phyloP scores from a whole-genome alignment of 2,113 vertebrate genomes.

The Donacobius atricapilla region DNA sequence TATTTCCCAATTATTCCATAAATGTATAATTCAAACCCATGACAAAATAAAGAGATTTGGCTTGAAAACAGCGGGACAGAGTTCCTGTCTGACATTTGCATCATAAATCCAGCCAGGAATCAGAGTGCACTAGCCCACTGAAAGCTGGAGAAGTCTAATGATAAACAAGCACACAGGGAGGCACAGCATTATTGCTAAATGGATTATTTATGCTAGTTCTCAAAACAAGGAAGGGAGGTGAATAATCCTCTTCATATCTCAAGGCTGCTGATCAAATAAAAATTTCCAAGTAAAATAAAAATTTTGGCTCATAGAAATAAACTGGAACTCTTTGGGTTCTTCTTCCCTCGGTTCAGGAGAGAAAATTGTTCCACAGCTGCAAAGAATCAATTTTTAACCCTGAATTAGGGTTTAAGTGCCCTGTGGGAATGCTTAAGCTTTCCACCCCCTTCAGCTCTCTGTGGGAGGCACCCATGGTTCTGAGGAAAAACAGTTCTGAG shows the following conservation, averaged over 20 bases:
- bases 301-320: slow-evolving; percentile 41
- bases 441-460: slow-evolving; percentile 32
- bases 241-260: slow-evolving; percentile 72
- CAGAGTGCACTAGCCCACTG: slow-evolving; percentile 38
- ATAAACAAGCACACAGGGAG: slow-evolving; percentile 73
- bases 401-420: slow-evolving; percentile 56
- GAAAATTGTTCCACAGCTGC: slow-evolving; percentile 32
- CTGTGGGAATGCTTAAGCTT: slow-evolving; percentile 26
- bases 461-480: slow-evolving; percentile 29
- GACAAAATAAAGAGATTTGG: slow-evolving; percentile 64
- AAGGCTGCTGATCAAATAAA: slow-evolving; percentile 72
- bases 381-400: slow-evolving; percentile 51
- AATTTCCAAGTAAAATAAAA: slow-evolving; percentile 70
- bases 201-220: slow-evolving; percentile 75
- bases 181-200: slow-evolving; percentile 70
- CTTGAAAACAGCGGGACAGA: slow-evolving; percentile 51
- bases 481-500: slow-evolving; percentile 25
- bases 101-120: slow-evolving; percentile 70
- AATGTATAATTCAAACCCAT: slow-evolving; percentile 52
- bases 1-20: neutral
- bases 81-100: slow-evolving; percentile 67
- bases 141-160: slow-evolving; percentile 62
- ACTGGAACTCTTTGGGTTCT: slow-evolving; percentile 11
- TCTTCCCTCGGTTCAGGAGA: slow-evolving; percentile 14
- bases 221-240: slow-evolving; percentile 50